phyloP scores from a whole-genome alignment of 2,797 vertebrate genomes.

The Sardinella longiceps region DNA sequence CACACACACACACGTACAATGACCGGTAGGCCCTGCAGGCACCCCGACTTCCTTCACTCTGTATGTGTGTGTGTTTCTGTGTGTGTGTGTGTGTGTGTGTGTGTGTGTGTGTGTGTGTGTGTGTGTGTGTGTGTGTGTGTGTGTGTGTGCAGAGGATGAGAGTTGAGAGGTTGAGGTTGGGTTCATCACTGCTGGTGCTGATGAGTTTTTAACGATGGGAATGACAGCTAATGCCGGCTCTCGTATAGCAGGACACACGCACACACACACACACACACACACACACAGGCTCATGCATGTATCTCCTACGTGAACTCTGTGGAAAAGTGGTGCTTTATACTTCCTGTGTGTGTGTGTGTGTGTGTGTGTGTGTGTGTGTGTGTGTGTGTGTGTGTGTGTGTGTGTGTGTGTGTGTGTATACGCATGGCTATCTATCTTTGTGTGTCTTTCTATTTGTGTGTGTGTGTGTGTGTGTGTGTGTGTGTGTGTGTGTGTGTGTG shows the following conservation, averaged over 20 bases:
- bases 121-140: neutral
- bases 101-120: neutral
- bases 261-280: neutral
- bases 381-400: neutral
- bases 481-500: slow-evolving; percentile 11
- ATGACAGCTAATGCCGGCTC: no score
- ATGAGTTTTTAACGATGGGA: no score
- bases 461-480: neutral
- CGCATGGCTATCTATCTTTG: no score
- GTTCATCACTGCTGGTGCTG: neutral
- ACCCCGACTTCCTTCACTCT: neutral
- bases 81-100: slow-evolving; percentile 3
- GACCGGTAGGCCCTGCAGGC: neutral
- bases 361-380: neutral
- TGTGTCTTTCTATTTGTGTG: neutral
- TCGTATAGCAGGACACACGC: no score
- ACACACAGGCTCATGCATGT: neutral
- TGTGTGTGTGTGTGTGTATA: no score
- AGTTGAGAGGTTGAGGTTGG: slow-evolving; percentile 14
- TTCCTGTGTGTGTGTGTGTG: neutral
- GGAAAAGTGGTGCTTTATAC: neutral
- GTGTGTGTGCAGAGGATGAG: slow-evolving; percentile 9
- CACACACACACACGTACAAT: slow-evolving; percentile 3
- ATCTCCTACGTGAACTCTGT: no score
- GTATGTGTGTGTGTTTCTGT: neutral